Percentiles rank a stretch among this genome's conserved stretches.
Evolutionary conservation across 2,113 vertebrate species (phyloP).

Genomic region (Spea multiplicata): DNA sequence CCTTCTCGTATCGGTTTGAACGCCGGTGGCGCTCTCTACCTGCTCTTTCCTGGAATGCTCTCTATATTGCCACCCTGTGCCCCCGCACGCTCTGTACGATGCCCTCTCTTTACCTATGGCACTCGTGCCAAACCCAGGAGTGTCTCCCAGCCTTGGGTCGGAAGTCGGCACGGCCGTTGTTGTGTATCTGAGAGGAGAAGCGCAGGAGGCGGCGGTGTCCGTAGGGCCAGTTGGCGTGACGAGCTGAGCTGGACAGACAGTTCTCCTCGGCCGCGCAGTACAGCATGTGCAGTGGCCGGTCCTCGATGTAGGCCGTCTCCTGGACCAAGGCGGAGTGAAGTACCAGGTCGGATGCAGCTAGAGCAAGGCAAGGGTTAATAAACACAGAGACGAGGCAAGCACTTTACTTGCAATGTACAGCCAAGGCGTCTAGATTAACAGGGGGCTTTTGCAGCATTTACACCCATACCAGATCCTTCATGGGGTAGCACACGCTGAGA

Average conservation of each 20-base stretch:
- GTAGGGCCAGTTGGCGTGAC: conserved; percentile 92
- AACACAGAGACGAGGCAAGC: background rate
- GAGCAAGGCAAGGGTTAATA: background rate
- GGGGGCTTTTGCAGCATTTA: too few species aligned
- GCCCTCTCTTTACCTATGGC: conserved; percentile 77
- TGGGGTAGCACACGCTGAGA: too few species aligned
- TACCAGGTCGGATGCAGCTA: conserved; percentile 91
- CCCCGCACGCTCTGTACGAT: background rate
- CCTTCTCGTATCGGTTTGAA: background rate
- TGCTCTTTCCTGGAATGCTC: too few species aligned
- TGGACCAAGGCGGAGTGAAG: conserved; percentile 86
- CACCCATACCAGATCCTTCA: too few species aligned
- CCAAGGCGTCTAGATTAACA: too few species aligned
- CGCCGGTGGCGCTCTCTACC: too few species aligned
- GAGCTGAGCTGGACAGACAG: conserved; percentile 86
- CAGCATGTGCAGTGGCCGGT: conserved; percentile 93
- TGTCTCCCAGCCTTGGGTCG: conserved; percentile 92
- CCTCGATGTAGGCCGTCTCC: conserved; percentile 93
- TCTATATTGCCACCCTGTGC: background rate
- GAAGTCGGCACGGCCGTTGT: conserved; percentile 91
- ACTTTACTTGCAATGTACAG: background rate
- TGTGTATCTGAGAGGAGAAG: conserved; percentile 98
- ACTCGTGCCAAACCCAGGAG: conserved; percentile 98
- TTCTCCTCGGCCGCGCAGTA: conserved; percentile 94
- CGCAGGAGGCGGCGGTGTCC: conserved; percentile 92